Evolutionary conservation across 2,113 vertebrate species (phyloP), one percentile per base, ranked within the genome.

Genomic region (Bubo scandiacus): DNA sequence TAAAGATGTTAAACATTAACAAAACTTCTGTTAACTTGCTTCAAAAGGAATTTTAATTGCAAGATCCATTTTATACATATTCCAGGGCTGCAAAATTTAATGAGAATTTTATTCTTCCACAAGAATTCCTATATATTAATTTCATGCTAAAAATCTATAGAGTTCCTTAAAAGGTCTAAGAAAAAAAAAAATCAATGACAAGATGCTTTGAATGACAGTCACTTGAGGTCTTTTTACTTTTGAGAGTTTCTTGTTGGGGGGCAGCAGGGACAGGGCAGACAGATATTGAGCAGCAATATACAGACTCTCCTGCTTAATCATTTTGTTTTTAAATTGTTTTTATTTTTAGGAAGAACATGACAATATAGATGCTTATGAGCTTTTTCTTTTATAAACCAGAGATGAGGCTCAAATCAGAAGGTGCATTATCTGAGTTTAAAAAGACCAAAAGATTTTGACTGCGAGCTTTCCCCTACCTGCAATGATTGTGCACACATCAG

Each of bases 1-100:
- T 96, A 90, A 96, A 97, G 78, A 96, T 96, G 97, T 93, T 97
- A 97, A 96, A 89, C 95, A 95, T 86, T 20, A 96, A 94, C 97
- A 97, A 96, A 96, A 97, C 95, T 97, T 95, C 92, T 78, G 72
- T 88, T 96, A 80, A 90, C 75, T 95, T 57, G 36, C 85, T 93
- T 95, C 92, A 90, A 94, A 97, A 92, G 40, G 38, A 84, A 95
- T 77, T 96, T 94, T 82, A 97, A 96, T 94, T 94, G 75, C 86
- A 84, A 95, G 80, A 65, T 93, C 78, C 19, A 34, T 66, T 92
- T 88, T 67, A 80, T 57, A 45, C 34, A 63, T 30, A 92, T 57
- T 90, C 62, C 43, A 81, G 81, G 51, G 11, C n/a, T 47, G 75
- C 72, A 58, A 70, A 68, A 93, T 89, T 88, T 94, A 92, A 96